Conservation (phyloP, 2,113 vertebrate genomes). For the Larimichthys crocea region DNA sequence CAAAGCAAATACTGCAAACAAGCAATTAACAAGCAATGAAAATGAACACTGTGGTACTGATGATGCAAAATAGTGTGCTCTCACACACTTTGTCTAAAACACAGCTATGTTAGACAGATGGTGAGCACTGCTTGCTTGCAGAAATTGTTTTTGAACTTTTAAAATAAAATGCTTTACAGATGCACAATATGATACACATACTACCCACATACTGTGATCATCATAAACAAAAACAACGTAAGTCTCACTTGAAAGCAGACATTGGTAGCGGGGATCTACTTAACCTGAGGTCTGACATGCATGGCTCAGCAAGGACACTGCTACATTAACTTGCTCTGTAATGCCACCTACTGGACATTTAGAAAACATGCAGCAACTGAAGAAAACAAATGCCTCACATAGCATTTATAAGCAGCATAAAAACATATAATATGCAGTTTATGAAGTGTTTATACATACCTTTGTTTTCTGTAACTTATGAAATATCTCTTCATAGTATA, state of each 20-base stretch:
- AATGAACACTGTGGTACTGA: too few species aligned
- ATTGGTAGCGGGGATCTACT: not conserved
- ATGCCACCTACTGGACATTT: conserved; percentile 69
- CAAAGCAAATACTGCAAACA: too few species aligned
- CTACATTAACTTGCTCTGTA: conserved; percentile 41
- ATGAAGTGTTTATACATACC: not conserved
- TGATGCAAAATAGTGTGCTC: too few species aligned
- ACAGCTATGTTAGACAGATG: too few species aligned
- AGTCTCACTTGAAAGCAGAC: not conserved
- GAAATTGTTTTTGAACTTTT: too few species aligned
- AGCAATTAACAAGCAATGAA: too few species aligned
- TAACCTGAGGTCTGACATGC: not conserved
- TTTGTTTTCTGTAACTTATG: not conserved
- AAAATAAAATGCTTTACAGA: not conserved
- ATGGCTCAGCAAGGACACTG: not conserved
- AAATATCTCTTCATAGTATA: too few species aligned
- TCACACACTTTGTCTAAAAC: too few species aligned
- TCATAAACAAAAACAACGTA: not conserved
- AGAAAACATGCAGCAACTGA: not conserved
- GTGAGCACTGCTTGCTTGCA: too few species aligned
- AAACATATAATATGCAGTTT: not conserved
- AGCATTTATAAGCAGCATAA: not conserved
- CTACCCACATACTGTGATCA: too few species aligned
- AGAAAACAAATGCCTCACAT: not conserved
- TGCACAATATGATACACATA: not conserved